A percentile compares a stretch with the other conserved stretches of the same genome.
These are phyloP conservation scores for Lysiphlebus fabarum DNA, from an alignment of 1,140 invertebrate genomes.

Conservation along the genomic window DNA sequence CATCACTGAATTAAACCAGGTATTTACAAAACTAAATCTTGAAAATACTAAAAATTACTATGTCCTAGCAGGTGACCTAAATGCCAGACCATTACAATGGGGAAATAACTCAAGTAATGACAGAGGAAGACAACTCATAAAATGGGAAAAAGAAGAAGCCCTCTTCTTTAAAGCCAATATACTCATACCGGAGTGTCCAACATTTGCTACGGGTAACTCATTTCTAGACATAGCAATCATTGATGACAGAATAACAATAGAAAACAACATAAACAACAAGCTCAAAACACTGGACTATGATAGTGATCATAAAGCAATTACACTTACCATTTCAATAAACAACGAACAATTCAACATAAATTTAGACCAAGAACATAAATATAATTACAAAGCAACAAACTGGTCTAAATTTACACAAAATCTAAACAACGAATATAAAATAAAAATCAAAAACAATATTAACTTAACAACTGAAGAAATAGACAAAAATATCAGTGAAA, in stretches of 20 bases:
- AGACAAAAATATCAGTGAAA: not conserved
- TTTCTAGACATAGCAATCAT: not conserved
- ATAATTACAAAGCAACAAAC: conserved; percentile 9
- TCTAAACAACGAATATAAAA: conserved; percentile 3
- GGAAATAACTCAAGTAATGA: not conserved
- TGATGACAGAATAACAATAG: not conserved
- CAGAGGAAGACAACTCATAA: not conserved
- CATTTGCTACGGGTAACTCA: not conserved
- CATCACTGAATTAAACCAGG: not conserved
- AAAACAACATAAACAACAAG: not conserved
- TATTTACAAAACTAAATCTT: conserved; percentile 1
- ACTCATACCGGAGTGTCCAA: not conserved
- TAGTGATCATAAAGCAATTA: conserved; percentile 9
- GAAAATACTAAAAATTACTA: conserved; percentile 11
- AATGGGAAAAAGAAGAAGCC: conserved; percentile 7
- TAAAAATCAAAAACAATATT: not conserved
- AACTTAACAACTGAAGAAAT: conserved; percentile 15
- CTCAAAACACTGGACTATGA: conserved; percentile 9
- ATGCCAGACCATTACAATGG: conserved; percentile 8
- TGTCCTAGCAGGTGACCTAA: conserved; percentile 19
- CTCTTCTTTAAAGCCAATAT: not conserved
- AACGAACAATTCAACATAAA: not conserved
- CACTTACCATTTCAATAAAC: not conserved
- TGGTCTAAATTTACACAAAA: conserved; percentile 10
- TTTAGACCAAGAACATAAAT: too few relatives aligned